These are phyloP conservation scores for Ailuropoda melanoleuca DNA, from an alignment of 2,113 vertebrate genomes.

Conservation along the genomic window DNA sequence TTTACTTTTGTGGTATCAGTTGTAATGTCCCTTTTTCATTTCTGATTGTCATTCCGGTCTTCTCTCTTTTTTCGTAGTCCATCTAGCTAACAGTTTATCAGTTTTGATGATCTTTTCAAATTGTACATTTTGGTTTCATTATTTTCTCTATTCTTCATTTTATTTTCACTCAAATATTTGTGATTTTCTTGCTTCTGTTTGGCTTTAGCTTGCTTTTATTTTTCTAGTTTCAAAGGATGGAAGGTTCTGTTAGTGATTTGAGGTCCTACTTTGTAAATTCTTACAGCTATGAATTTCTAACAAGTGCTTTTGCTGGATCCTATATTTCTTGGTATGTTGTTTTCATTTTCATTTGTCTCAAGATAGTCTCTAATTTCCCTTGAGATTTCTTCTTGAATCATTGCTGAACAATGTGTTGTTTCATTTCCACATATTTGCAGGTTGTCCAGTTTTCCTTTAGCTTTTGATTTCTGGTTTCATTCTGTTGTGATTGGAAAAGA, in stretches of 20 bases:
- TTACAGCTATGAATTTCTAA: not conserved
- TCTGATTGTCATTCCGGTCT: not conserved
- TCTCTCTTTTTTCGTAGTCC: not conserved
- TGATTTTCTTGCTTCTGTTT: not conserved
- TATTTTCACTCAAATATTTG: not conserved
- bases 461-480: not conserved
- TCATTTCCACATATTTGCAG: not conserved
- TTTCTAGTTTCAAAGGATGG: not conserved
- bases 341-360: conserved; percentile 13
- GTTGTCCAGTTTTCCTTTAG: not conserved
- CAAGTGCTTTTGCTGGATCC: not conserved
- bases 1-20: not conserved
- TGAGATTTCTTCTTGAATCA: not conserved
- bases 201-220: not conserved
- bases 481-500: not conserved
- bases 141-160: not conserved
- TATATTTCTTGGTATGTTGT: not conserved
- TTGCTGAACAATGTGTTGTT: not conserved
- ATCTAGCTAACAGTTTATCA: not conserved
- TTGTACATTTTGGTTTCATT: not conserved
- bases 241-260: not conserved
- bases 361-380: not conserved
- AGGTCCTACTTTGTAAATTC: not conserved
- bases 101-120: not conserved
- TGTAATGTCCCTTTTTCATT: not conserved